phyloP scores from a whole-genome alignment of 2,888 invertebrate genomes.

The Amorpha juglandis region DNA sequence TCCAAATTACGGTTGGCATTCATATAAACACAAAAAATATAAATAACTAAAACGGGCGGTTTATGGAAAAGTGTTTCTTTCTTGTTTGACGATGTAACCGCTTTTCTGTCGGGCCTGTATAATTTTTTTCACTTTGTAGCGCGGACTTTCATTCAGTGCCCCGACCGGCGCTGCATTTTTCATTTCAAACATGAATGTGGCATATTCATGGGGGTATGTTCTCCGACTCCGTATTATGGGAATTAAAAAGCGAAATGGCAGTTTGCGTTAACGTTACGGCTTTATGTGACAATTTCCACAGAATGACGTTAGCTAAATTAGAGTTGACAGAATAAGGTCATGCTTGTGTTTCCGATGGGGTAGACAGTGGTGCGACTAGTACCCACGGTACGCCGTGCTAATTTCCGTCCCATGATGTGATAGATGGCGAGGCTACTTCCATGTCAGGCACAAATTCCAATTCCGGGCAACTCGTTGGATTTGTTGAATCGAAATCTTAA shows the following conservation, averaged over 20 bases:
- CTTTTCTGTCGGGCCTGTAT: conserved; percentile 57
- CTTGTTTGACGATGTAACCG: conserved; percentile 65
- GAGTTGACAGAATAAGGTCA: too few species aligned
- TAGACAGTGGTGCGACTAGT: too few species aligned
- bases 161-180: conserved; percentile 70
- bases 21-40: conserved; percentile 34
- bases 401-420: too few species aligned
- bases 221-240: conserved; percentile 26
- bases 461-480: too few species aligned
- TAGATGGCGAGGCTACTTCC: too few species aligned
- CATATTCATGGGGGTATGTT: conserved; percentile 53
- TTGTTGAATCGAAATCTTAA: too few species aligned
- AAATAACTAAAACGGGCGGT: conserved; percentile 39
- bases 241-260: conserved; percentile 2
- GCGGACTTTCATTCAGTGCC: conserved; percentile 67
- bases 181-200: conserved; percentile 62
- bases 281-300: neutral
- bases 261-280: neutral
- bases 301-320: too few species aligned
- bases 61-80: conserved; percentile 60
- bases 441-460: too few species aligned
- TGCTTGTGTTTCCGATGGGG: too few species aligned
- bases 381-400: too few species aligned
- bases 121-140: conserved; percentile 60
- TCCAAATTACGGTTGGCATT: conserved; percentile 28